A percentile compares a stretch with the other conserved stretches of the same genome.
These are phyloP conservation scores for Euwallacea fornicatus DNA, from an alignment of 1,140 invertebrate genomes.

Conservation along the genomic window DNA sequence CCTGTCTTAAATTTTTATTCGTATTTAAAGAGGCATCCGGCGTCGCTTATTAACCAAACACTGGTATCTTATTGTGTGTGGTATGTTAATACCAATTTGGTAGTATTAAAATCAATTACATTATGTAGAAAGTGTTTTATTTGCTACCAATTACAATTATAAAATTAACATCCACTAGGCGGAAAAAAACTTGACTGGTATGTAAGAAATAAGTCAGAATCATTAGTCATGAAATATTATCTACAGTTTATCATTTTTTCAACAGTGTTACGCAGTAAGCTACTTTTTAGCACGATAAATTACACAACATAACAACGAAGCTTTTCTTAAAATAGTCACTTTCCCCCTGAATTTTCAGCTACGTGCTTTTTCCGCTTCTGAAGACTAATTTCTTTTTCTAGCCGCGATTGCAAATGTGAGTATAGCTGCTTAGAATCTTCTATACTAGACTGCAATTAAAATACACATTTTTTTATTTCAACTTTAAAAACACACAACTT, in stretches of 20 bases:
- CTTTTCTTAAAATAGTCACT: slow-evolving; percentile 1
- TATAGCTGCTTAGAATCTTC: slow-evolving; percentile 77
- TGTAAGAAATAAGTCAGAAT: background rate
- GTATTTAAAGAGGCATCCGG: too few species aligned
- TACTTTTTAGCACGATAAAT: background rate
- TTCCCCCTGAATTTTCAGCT: slow-evolving; percentile 6
- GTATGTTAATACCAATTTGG: too few species aligned
- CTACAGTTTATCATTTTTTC: too few species aligned
- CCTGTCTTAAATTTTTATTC: too few species aligned
- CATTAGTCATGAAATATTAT: too few species aligned
- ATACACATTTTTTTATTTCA: background rate
- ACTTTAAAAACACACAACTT: too few species aligned
- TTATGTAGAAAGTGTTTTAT: too few species aligned
- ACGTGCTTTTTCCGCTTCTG: slow-evolving; percentile 44
- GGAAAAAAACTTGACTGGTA: background rate
- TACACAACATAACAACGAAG: background rate
- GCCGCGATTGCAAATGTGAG: slow-evolving; percentile 67
- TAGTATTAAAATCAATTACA: too few species aligned
- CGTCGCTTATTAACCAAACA: too few species aligned
- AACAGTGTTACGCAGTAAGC: background rate
- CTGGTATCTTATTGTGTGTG: too few species aligned
- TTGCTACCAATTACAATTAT: too few species aligned
- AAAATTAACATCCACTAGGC: too few species aligned
- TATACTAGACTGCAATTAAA: slow-evolving; percentile 58
- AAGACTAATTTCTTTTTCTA: slow-evolving; percentile 56